These are phyloP conservation scores for Drosophila fulvimacula DNA, from an alignment of 2,888 invertebrate genomes.

Conservation along the genomic window DNA sequence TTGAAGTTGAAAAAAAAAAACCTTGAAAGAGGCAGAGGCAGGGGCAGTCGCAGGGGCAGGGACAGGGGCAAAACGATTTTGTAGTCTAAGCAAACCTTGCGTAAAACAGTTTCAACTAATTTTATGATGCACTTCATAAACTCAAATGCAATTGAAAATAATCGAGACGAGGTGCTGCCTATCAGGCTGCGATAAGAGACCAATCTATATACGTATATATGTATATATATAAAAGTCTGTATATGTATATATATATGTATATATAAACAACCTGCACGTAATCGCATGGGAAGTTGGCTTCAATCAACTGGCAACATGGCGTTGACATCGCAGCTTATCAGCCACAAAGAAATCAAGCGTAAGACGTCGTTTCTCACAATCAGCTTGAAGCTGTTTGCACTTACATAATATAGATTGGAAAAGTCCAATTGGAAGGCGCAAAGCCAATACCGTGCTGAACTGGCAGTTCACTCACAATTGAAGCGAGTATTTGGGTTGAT, in stretches of 20 bases:
- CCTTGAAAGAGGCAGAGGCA: conserved; percentile 1
- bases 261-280: conserved; percentile 27
- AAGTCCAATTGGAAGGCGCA: neutral
- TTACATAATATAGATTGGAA: conserved; percentile 2
- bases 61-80: neutral
- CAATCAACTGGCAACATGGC: conserved; percentile 46
- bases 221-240: neutral
- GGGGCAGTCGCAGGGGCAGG: no score
- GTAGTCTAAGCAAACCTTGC: neutral
- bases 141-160: conserved; percentile 18
- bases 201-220: conserved; percentile 12
- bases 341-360: conserved; percentile 27
- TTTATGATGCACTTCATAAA: conserved; percentile 20
- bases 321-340: conserved; percentile 50
- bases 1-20: neutral
- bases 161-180: conserved; percentile 1
- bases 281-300: conserved; percentile 44
- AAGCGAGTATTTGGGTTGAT: no score
- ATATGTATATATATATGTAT: neutral
- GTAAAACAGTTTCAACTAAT: neutral
- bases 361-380: conserved; percentile 7
- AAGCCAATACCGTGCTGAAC: neutral
- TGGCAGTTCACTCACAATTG: neutral
- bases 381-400: conserved; percentile 44
- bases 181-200: conserved; percentile 36